Evolutionary conservation across 2,797 vertebrate genomes (phyloP), one percentile per base, ranked within the genome.

Genomic region (Tokudaia tokunoshimensis): DNA sequence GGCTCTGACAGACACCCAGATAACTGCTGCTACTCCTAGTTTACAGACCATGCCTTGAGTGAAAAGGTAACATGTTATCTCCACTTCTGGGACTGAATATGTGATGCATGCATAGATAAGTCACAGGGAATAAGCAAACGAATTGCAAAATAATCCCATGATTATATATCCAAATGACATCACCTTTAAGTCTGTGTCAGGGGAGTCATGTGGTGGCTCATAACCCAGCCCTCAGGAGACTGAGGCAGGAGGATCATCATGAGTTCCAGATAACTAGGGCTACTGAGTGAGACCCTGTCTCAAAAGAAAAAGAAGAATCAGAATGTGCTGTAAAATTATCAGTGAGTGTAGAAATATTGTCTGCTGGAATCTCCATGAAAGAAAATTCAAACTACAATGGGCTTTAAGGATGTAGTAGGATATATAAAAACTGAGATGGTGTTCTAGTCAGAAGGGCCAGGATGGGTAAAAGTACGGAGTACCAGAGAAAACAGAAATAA

Each of bases 361-460:
- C 93, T 96, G 31, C 31, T 79, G 78, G 55, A 96, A 47, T 96
- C 4, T 74, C 89, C 12, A 0, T 93, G 67, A 95, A 92, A 88
- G 81, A 96, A 92, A 96, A 96, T 41, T 74, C 72, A 92, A 79
- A 75, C 70, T 86, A n/a, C 94, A 87, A 63, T 74, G 65, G 55
- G 26, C 44, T 84, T 91, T 89, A 67, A 86, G 70, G 63, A 67
- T 65, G 31, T 44, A 74, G 8, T 76, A 52, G 50, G 24, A 72
- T 79, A 55, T 81, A 55, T 13, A 94, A 81, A 79, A 41, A 22
- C 52, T 86, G 57, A 76, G 17, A 3, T n/a, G 0, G 0, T 86
- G 34, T 91, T 89, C 24, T 63, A 75, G 11, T 79, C 34, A 81
- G 44, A 89, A 34, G 72, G 89, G 86, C 24, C 15, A 85, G 67